A percentile compares a stretch with the other conserved stretches of the same genome.
These are phyloP conservation scores for Stenodema calcarata DNA, from an alignment of 2,888 invertebrate species.

Conservation along the genomic window DNA sequence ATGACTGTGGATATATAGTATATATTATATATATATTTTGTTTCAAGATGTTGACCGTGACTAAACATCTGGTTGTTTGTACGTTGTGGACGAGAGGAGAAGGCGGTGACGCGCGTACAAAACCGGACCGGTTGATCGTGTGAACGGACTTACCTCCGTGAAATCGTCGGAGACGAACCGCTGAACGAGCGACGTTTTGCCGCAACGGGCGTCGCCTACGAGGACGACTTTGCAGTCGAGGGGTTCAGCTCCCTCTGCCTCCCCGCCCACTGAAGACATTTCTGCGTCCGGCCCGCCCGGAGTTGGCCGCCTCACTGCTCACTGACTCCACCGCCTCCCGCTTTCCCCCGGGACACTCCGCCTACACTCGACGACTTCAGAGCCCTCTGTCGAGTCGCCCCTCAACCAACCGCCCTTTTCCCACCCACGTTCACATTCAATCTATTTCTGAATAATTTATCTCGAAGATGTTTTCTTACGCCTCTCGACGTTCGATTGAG, in stretches of 20 bases:
- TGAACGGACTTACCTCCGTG: slow-evolving; percentile 65
- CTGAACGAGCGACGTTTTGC: slow-evolving; percentile 72
- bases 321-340: too few species aligned
- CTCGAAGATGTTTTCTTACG: not conserved
- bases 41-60: too few species aligned
- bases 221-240: slow-evolving; percentile 67
- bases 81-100: too few species aligned
- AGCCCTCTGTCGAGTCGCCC: slow-evolving; percentile 5
- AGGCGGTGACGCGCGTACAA: too few species aligned
- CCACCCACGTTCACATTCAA: not conserved
- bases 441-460: not conserved
- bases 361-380: not conserved
- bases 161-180: slow-evolving; percentile 69
- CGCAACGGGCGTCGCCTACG: slow-evolving; percentile 72
- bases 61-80: too few species aligned
- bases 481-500: not conserved
- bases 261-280: slow-evolving; percentile 34
- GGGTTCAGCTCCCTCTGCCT: slow-evolving; percentile 28
- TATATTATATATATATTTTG: too few species aligned
- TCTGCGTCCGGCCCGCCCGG: slow-evolving; percentile 24
- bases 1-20: too few species aligned
- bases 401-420: not conserved
- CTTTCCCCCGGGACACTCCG: not conserved
- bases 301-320: slow-evolving; percentile 28
- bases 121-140: not conserved